Evolutionary conservation across 2,888 invertebrate genomes (phyloP).

Genomic region (Ditula angustiorana): DNA sequence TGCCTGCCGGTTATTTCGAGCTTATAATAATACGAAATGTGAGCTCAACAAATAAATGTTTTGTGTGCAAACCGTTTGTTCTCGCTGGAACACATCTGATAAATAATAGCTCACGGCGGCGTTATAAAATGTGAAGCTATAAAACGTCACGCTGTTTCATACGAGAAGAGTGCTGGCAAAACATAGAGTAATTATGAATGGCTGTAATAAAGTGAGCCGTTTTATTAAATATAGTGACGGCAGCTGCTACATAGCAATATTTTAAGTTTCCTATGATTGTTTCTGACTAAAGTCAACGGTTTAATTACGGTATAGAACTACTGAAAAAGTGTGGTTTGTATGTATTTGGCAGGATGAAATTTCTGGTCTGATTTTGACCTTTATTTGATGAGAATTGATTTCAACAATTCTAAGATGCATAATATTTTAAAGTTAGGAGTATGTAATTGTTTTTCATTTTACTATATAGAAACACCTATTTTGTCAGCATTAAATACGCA

Average conservation of each 20-base stretch:
- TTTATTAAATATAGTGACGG: not conserved
- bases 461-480: no score
- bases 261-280: no score
- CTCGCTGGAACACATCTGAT: conserved; percentile 71
- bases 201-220: not conserved
- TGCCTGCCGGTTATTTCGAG: conserved; percentile 9
- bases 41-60: conserved; percentile 69
- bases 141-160: conserved; percentile 59
- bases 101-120: conserved; percentile 72
- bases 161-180: not conserved
- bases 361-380: no score
- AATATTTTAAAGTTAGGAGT: no score
- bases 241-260: not conserved
- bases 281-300: no score
- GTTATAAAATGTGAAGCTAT: conserved; percentile 70
- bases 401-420: no score
- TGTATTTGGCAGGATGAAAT: no score
- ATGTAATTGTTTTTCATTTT: no score
- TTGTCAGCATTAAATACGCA: no score
- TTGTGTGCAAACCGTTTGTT: conserved; percentile 65
- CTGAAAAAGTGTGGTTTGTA: no score
- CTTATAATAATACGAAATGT: conserved; percentile 3
- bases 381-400: no score
- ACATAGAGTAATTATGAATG: conserved; percentile 2
- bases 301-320: no score